phyloP scores from a whole-genome alignment of 2,888 invertebrate species.

The Polia nebulosa region DNA sequence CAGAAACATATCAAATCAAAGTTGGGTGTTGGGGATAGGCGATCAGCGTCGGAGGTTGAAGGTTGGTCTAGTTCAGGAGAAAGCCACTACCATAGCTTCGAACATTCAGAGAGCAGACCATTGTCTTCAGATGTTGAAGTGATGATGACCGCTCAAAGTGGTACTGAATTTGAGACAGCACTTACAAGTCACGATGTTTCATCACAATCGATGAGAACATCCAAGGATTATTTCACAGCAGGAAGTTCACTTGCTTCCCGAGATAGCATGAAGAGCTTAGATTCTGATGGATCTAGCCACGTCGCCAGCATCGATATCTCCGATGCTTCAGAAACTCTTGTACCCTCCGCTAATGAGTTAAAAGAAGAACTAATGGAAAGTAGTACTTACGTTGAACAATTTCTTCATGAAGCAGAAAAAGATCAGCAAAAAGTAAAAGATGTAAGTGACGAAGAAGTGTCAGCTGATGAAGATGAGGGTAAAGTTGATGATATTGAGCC shows the following conservation, averaged over 20 bases:
- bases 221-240: conserved; percentile 96
- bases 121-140: conserved; percentile 97
- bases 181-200: conserved; percentile 95
- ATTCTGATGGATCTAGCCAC: conserved; percentile 97
- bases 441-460: conserved; percentile 88
- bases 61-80: conserved; percentile 96
- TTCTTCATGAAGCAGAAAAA: conserved; percentile 85
- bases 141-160: conserved; percentile 93
- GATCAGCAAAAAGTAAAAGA: conserved; percentile 85
- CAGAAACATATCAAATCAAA: conserved; percentile 88
- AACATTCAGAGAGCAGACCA: conserved; percentile 95
- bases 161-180: conserved; percentile 97
- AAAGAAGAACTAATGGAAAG: conserved; percentile 94
- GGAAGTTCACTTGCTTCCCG: conserved; percentile 96
- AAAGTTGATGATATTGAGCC: conserved; percentile 89
- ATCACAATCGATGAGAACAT: conserved; percentile 93
- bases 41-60: conserved; percentile 95
- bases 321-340: conserved; percentile 97
- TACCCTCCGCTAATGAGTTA: conserved; percentile 96
- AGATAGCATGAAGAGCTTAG: conserved; percentile 97
- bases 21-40: conserved; percentile 91
- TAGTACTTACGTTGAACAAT: conserved; percentile 91
- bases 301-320: conserved; percentile 97
- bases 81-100: conserved; percentile 97
- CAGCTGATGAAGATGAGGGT: conserved; percentile 91